Base-by-base conservation (phyloP, 2,888 invertebrate genomes). In the Drosophila sordidula region DNA sequence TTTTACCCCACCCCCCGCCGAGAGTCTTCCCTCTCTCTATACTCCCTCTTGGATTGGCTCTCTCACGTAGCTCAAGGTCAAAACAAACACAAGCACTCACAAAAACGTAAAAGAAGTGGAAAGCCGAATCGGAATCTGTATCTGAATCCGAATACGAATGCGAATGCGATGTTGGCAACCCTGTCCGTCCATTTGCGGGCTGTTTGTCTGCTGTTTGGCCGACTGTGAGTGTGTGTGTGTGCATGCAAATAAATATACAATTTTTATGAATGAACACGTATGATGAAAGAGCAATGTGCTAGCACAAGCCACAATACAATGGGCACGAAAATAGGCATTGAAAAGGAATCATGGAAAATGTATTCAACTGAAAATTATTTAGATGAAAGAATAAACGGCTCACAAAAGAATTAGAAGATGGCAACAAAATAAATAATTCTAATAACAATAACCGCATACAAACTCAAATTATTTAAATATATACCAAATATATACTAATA, bases 231-330 rank as follows among this genome's bases (percentile, higher is more conserved):
- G 11, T 18, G 41, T 52, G 50, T 67, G 58, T 83, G 57, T 64
- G 52, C 68, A 83, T 83, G 89, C 87, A 85, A 89, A 84, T 85
- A 85, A 85, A 84, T 89, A 84, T 84, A 89, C 47, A 85, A 87
- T 81, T 89, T 89, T 85, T 87, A 85, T 85, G 84, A 85, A 85
- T 85, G 84, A 89, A 89, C 84, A 85, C 89, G 84, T 89, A 76
- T 85, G 86, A 84, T 84, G 82, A 87, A 87, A 87, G 74, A 87
- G 70, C 84, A 66, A 55, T 62, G 68, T 47, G 47, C 75, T 70
- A 51, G 49, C 76, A 59, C 14, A 42, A 36, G 57, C 45, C 52
- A 45, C 72, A 67, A 29, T 46, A 84, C 81, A 75, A 64, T 80
- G 80, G 79, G 61, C 62, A 11, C 12, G 11, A 45, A 41, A 59